Evolutionary conservation across 2,888 invertebrate genomes (phyloP), one percentile per base, ranked within the genome.

Genomic region (Furcula furcula): DNA sequence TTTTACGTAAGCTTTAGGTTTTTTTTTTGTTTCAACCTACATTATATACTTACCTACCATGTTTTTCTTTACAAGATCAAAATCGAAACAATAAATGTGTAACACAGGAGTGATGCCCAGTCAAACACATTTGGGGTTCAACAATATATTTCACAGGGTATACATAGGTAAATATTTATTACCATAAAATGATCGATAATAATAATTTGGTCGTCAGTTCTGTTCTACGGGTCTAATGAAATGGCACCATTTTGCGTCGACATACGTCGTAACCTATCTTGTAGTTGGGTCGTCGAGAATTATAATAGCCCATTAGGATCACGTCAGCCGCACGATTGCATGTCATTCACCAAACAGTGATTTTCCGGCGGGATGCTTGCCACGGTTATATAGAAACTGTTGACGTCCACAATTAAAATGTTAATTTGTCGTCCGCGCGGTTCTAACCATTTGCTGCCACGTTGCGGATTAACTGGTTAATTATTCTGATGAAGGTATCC

Each of bases 271-370:
- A 69, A 64, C 64, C 52, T 54, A 68, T 63, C 49, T 38, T 57
- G 55, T 46, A 34, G 33, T 59, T 49, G 63, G 44, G 46, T 53
- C 61, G n/a, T 46, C 61, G 59, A 56, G 72, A 79, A 81, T 83
- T 76, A 78, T 74, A 79, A 81, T 82, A 82, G 71, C 80, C 80
- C 55, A 85, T 84, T 83, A 84, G 65, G 45, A 59, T 55, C 70
- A 71, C 65, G 85, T 86, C 86, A 81, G 47, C 66, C 52, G 64
- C 60, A 52, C 64, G 75, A 85, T 83, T 81, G 82, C 69, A 54
- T 74, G 79, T 80, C 67, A 61, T 33, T 26, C 26, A 9, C 18
- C 38, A 48, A 50, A 49, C 52, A 47, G 65, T 68, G 72, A 79
- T 79, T 76, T 81, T 77, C 79, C 76, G 63, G 57, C 54, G 56